Base-by-base conservation (phyloP, 2,888 invertebrate genomes). In the Lysandra coridon region DNA sequence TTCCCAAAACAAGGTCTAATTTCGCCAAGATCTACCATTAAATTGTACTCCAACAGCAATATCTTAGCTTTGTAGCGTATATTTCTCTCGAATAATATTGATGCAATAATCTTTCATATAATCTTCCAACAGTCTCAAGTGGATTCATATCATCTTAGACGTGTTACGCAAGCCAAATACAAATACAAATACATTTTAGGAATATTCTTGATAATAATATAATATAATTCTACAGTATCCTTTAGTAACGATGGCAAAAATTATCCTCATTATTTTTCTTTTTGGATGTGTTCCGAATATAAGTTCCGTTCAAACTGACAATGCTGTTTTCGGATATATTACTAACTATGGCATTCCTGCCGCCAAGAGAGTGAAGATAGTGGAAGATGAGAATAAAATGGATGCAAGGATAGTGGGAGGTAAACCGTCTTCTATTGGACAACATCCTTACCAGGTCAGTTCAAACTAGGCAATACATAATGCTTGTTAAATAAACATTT, bases 341-440 rank as follows among this genome's bases (percentile, higher is more conserved):
- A 79, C 80, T 69, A 86, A 85, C 10, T 83, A 84, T 80, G 88
- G 85, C 12, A 85, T 89, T 33, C 87, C 86, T 4, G 83, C 83
- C 77, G 89, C 85, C 1, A 86, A 89, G 79, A 81, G 84, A 77
- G 85, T 88, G 62, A 85, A 85, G 2, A 83, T 83, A 75, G 83
- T 84, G 33, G 90, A 90, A 81, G 88, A 88, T 64, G 77, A 81
- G 62, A 83, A 78, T 33, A 79, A 76, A 30, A 30, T 17, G 33
- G 53, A 73, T 23, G 83, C 86, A 30, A 87, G 85, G 77, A 88
- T 88, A 60, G 84, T 87, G n/a, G 87, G 87, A 30, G 88, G 88
- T 40, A 80, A 83, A 1, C 85, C 87, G 0, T 86, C 87, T 44
- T 81, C 78, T 4, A 40, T 80, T 5, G 87, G 86, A 33, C 86